Conservation (phyloP, 2,797 vertebrate genomes). For the Micrastur ruficollis region DNA sequence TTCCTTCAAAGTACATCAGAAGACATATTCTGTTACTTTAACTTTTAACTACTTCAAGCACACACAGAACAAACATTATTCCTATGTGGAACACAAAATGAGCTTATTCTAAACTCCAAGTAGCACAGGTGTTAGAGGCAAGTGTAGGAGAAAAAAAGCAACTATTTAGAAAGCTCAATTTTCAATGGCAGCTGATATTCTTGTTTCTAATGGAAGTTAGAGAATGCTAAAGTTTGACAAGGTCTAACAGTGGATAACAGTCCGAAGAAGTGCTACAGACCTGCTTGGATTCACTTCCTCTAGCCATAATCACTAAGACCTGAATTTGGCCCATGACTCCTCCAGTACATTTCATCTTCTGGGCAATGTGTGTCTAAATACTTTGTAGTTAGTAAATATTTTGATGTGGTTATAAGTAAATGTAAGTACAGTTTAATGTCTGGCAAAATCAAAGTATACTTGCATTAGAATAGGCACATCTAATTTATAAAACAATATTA, state of each 20-base stretch:
- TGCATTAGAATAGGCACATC: background rate
- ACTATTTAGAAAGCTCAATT: background rate
- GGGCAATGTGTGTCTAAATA: background rate
- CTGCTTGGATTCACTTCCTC: background rate
- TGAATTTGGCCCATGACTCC: background rate
- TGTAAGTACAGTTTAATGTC: background rate
- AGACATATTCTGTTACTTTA: background rate
- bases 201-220: background rate
- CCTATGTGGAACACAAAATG: background rate
- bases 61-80: background rate
- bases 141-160: background rate
- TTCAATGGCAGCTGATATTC: background rate
- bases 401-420: background rate
- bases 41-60: background rate
- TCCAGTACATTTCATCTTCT: background rate
- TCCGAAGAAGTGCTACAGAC: background rate
- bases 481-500: background rate
- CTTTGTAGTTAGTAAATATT: background rate
- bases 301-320: background rate
- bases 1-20: background rate
- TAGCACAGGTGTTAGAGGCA: background rate
- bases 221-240: background rate
- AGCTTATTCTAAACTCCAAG: background rate
- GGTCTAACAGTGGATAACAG: background rate
- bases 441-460: conserved; percentile 34